Base-by-base conservation (phyloP, 2,797 vertebrate genomes). In the Columba guinea region DNA sequence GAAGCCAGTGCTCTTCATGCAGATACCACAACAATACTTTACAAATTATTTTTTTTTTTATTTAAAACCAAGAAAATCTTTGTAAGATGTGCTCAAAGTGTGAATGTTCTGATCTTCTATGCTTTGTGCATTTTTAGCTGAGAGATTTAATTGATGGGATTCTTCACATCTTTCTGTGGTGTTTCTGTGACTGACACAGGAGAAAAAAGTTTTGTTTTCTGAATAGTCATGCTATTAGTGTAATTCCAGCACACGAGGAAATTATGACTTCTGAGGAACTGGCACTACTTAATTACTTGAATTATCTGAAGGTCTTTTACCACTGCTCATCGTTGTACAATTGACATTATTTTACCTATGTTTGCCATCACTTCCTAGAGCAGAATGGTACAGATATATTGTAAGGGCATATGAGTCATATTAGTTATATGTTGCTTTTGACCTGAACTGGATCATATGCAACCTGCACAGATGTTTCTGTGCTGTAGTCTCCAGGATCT, bases 91-190 rank as follows among this genome's bases (percentile, higher is more conserved):
- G 35, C 46, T 75, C 28, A 56, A 26, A 35, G 12, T 35, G 8
- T 6, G n/a, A 60, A 60, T 34, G 10, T 56, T 67, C 17, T 76
- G 10, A 37, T 41, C 11, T 41, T 24, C 16, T 75, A 16, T 13
- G 6, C 11, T 44, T 87, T 59, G 2, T 26, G 27, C 51, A 10
- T 51, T 73, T 75, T 75, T 77, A 56, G 7, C 24, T 13, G 9
- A 5, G 16, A 3, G 2, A 10, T 48, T 62, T 67, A 41, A 39
- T 52, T 62, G 0, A 20, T 51, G 7, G 5, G 8, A 78, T 51
- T 46, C 11, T 79, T 85, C 37, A 21, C 13, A 11, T 44, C 8
- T 35, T 74, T 62, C 77, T 52, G 11, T 10, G 5, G 5, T 60
- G 9, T 68, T 71, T 89, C 48, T 59, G 24, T 35, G 13, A 24